phyloP scores from a whole-genome alignment of 2,113 vertebrate species.

The Pica pica region DNA sequence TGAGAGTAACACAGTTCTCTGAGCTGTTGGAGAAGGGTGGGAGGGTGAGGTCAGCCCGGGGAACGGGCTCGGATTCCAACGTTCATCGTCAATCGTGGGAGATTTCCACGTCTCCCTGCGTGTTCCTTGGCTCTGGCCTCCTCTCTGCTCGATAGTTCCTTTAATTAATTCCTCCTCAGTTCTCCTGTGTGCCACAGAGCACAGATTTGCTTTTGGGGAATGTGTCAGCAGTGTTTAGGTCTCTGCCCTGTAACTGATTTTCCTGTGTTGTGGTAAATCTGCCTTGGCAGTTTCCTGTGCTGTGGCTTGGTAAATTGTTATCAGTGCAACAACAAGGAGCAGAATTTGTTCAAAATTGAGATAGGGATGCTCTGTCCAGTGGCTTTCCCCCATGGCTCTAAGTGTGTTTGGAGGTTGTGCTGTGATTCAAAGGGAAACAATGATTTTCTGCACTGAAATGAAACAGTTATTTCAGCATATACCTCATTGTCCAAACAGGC shows the following conservation, averaged over 20 bases:
- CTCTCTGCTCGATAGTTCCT: neutral
- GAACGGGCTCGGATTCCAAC: accelerated
- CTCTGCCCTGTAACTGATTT: neutral
- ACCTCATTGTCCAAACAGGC: neutral
- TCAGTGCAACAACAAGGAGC: neutral
- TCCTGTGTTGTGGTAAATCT: neutral
- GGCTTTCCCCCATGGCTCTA: neutral
- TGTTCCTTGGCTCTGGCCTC: neutral
- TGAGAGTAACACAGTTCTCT: neutral
- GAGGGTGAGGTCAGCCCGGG: neutral
- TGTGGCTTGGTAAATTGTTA: neutral
- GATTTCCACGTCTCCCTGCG: neutral
- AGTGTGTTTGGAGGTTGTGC: neutral
- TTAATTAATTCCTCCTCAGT: neutral
- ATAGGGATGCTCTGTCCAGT: neutral
- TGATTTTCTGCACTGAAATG: neutral
- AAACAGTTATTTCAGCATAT: neutral
- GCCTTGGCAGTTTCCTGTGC: neutral
- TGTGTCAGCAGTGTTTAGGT: neutral
- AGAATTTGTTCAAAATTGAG: neutral
- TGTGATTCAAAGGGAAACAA: neutral
- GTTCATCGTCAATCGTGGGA: neutral
- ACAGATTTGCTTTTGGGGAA: neutral
- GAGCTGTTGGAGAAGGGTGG: neutral
- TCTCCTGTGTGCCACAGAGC: neutral